These are phyloP conservation scores for Mylabris phalerata DNA, from an alignment of 1,140 invertebrate genomes.

Conservation along the genomic window DNA sequence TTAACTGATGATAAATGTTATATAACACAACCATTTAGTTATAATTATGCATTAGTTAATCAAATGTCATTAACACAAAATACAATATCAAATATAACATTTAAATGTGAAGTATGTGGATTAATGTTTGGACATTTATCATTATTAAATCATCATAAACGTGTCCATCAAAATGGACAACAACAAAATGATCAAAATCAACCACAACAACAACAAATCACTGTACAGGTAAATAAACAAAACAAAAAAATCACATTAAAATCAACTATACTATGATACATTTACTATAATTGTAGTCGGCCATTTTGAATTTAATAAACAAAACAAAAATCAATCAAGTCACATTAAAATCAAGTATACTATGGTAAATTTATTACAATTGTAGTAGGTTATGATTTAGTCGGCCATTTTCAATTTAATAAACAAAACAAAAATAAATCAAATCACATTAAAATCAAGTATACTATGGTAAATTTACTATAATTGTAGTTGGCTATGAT, in stretches of 20 bases:
- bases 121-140: constrained; percentile 72
- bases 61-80: constrained; percentile 58
- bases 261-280: background rate
- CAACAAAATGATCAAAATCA: constrained; percentile 43
- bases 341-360: background rate
- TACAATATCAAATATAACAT: constrained; percentile 70
- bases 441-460: too few species aligned
- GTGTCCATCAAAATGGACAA: constrained; percentile 55
- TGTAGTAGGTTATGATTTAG: background rate
- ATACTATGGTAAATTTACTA: too few species aligned
- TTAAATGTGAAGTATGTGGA: constrained; percentile 80
- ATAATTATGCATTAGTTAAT: constrained; percentile 54
- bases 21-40: constrained; percentile 62
- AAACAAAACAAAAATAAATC: too few species aligned
- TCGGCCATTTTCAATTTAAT: background rate
- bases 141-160: constrained; percentile 72
- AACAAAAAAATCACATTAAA: background rate
- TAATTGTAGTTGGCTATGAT: background rate
- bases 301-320: too few species aligned
- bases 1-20: constrained; percentile 59
- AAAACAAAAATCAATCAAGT: background rate
- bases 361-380: background rate
- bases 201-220: constrained; percentile 48
- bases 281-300: background rate
- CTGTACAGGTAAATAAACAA: constrained; percentile 41